phyloP scores from a whole-genome alignment of 2,888 invertebrate genomes.

The Tetragonisca angustula region DNA sequence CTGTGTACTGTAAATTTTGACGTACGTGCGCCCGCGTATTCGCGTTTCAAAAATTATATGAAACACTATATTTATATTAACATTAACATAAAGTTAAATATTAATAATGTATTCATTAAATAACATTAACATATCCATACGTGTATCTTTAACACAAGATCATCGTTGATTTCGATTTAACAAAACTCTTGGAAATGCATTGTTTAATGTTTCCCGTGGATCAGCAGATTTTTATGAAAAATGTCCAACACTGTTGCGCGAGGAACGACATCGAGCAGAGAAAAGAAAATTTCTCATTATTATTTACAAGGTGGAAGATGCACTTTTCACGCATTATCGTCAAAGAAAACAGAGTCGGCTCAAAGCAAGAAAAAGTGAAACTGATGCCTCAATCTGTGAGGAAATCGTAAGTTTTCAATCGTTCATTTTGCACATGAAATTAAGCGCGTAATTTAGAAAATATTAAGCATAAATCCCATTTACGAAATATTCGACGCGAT shows the following conservation, averaged over 20 bases:
- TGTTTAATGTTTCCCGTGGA: neutral
- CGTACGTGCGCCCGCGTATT: too few relatives aligned
- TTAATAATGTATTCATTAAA: too few relatives aligned
- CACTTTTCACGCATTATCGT: neutral
- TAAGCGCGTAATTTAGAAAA: neutral
- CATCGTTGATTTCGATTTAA: too few relatives aligned
- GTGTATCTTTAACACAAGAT: too few relatives aligned
- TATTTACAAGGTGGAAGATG: neutral
- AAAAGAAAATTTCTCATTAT: neutral
- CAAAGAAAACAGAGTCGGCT: neutral
- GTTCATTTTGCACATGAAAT: neutral
- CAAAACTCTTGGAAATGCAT: too few relatives aligned
- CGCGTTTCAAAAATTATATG: too few relatives aligned
- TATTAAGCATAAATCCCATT: neutral
- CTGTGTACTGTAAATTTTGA: too few relatives aligned
- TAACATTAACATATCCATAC: too few relatives aligned
- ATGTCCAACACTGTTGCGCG: neutral
- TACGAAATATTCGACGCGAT: neutral
- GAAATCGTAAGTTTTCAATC: neutral
- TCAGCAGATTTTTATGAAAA: neutral
- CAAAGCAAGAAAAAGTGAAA: neutral
- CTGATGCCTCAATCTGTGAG: neutral
- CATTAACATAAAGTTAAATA: too few relatives aligned
- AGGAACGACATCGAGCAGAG: neutral
- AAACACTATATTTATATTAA: too few relatives aligned